Evolutionary conservation across 1,140 invertebrate genomes (phyloP).

Genomic region (Chrysopa pallens): DNA sequence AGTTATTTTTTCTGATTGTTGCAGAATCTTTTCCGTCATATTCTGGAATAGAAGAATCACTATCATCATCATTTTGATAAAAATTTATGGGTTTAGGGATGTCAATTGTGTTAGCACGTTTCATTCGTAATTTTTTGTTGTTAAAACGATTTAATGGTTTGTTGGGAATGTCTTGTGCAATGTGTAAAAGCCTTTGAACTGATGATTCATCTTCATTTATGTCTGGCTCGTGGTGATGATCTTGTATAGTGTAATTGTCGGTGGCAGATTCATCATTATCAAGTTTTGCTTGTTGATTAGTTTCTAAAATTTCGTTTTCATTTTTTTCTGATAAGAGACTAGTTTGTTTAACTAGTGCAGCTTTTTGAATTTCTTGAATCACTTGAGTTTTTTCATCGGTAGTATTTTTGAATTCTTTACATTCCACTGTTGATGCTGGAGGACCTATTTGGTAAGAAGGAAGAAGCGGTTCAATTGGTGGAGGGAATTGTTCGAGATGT

Average conservation of each 20-base stretch:
- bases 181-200: conserved; percentile 14
- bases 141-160: conserved; percentile 33
- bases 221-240: neutral
- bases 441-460: too few species aligned
- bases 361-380: too few species aligned
- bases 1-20: conserved; percentile 19
- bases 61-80: conserved; percentile 30
- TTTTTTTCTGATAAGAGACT: too few species aligned
- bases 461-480: too few species aligned
- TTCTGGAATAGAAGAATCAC: conserved; percentile 14
- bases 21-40: conserved; percentile 17
- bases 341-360: too few species aligned
- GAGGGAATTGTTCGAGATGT: too few species aligned
- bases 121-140: conserved; percentile 57
- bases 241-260: neutral
- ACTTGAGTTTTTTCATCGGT: too few species aligned
- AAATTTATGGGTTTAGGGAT: conserved; percentile 51
- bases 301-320: too few species aligned
- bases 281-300: too few species aligned
- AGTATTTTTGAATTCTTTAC: too few species aligned
- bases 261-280: neutral
- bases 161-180: conserved; percentile 10
- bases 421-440: too few species aligned
- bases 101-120: conserved; percentile 73
- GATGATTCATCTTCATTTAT: conserved; percentile 9